phyloP scores from a whole-genome alignment of 2,113 vertebrate genomes.

The Mobula hypostoma region DNA sequence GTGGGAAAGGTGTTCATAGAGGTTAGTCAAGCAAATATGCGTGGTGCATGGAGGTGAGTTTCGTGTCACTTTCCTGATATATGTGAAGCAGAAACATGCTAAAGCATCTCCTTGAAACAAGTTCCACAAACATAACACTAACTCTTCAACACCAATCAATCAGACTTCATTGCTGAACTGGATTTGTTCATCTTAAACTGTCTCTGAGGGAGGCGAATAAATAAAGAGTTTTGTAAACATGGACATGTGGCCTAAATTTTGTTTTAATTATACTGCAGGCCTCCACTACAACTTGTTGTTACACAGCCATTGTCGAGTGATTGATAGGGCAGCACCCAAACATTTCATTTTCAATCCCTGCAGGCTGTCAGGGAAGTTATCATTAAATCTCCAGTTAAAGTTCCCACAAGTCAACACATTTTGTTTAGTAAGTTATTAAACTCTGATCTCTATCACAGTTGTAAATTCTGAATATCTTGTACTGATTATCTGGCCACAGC shows the following conservation, averaged over 20 bases:
- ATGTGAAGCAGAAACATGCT: neutral
- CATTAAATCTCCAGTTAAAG: slow-evolving; percentile 30
- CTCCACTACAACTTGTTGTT: neutral
- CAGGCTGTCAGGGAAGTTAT: neutral
- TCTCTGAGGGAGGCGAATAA: slow-evolving; percentile 19
- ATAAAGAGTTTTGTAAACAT: neutral
- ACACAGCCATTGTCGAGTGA: slow-evolving; percentile 19
- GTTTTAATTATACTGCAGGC: slow-evolving; percentile 14
- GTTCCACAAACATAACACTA: neutral
- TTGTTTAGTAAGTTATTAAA: slow-evolving; percentile 7
- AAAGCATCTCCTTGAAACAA: neutral
- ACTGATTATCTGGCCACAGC: neutral
- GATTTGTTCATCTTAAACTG: slow-evolving; percentile 22
- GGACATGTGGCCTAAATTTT: neutral
- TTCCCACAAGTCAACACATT: slow-evolving; percentile 24
- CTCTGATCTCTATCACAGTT: slow-evolving; percentile 18
- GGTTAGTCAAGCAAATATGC: too few species aligned
- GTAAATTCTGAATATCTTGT: slow-evolving; percentile 2
- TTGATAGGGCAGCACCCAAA: slow-evolving; percentile 20
- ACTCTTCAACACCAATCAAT: slow-evolving; percentile 9
- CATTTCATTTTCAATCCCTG: slow-evolving; percentile 22
- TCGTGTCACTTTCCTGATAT: neutral
- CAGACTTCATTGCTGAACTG: neutral
- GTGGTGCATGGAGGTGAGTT: neutral
- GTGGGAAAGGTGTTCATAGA: neutral